These are phyloP conservation scores for Campylorhamphus procurvoides DNA, from an alignment of 2,113 vertebrate species.

Conservation along the genomic window DNA sequence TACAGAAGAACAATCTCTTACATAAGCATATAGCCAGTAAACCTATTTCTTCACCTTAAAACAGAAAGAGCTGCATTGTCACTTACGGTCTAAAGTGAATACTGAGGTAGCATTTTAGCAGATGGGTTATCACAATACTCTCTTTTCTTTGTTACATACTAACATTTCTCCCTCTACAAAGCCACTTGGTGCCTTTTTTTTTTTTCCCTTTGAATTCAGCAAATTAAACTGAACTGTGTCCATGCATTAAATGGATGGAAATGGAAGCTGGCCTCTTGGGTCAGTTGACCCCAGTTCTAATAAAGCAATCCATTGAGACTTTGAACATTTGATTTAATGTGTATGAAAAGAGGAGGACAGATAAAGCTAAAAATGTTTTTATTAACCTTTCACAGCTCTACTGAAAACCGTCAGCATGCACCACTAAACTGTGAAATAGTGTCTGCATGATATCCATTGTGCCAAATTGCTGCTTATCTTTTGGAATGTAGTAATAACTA, in stretches of 20 bases:
- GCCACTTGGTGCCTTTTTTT: not conserved
- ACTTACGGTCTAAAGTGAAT: not conserved
- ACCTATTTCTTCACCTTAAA: not conserved
- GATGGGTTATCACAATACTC: slow-evolving; percentile 1
- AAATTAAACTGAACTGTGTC: slow-evolving; percentile 76
- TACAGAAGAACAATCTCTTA: not conserved
- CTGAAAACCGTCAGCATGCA: slow-evolving; percentile 75
- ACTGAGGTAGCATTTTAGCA: slow-evolving; percentile 19
- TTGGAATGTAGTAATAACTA: slow-evolving; percentile 66
- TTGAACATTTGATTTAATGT: slow-evolving; percentile 80
- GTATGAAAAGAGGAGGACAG: slow-evolving; percentile 66
- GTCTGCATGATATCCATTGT: slow-evolving; percentile 74
- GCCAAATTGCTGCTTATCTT: slow-evolving; percentile 59
- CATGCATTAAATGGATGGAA: slow-evolving; percentile 75
- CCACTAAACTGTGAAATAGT: slow-evolving; percentile 89
- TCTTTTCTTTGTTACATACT: slow-evolving; percentile 36
- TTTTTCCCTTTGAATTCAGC: slow-evolving; percentile 61
- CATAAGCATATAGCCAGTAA: not conserved
- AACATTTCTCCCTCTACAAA: not conserved
- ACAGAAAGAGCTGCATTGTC: not conserved
- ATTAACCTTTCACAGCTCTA: slow-evolving; percentile 83
- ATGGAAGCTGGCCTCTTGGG: slow-evolving; percentile 69
- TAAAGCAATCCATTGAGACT: slow-evolving; percentile 76
- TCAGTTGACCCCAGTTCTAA: slow-evolving; percentile 69
- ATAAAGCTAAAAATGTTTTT: slow-evolving; percentile 83